Percentiles rank a stretch among this genome's conserved stretches.
Evolutionary conservation across 1,140 invertebrate genomes (phyloP).

Genomic region (Halictus rubicundus): DNA sequence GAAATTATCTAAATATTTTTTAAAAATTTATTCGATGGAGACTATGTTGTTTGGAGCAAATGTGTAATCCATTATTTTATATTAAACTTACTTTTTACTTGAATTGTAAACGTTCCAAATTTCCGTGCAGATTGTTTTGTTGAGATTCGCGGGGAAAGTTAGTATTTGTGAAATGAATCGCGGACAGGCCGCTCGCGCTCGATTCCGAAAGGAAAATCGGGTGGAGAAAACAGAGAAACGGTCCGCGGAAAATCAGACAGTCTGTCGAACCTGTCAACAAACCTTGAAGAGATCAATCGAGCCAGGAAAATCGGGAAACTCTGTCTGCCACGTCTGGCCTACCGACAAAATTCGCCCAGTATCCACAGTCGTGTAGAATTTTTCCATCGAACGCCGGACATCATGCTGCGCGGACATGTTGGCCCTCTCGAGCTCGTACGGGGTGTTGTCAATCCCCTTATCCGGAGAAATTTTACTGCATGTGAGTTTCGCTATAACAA

Average conservation of each 20-base stretch:
- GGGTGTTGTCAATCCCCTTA: slow-evolving; percentile 6
- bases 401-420: slow-evolving; percentile 44
- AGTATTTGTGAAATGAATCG: neutral
- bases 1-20: no score
- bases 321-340: slow-evolving; percentile 1
- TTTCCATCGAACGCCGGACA: neutral
- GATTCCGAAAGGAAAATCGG: slow-evolving; percentile 10
- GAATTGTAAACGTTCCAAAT: no score
- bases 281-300: slow-evolving; percentile 8
- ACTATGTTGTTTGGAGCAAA: no score
- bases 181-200: slow-evolving; percentile 6
- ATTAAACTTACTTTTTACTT: no score
- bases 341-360: slow-evolving; percentile 50
- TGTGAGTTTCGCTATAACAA: slow-evolving; percentile 35
- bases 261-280: slow-evolving; percentile 41
- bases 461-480: slow-evolving; percentile 46
- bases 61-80: no score
- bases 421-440: slow-evolving; percentile 1
- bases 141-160: no score
- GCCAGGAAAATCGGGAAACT: slow-evolving; percentile 2
- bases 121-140: no score
- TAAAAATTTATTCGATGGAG: no score
- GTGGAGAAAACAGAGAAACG: slow-evolving; percentile 22
- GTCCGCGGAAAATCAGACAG: slow-evolving; percentile 39
- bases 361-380: neutral